Evolutionary conservation across 2,888 invertebrate genomes (phyloP).

Genomic region (Drosophila vallismaia): DNA sequence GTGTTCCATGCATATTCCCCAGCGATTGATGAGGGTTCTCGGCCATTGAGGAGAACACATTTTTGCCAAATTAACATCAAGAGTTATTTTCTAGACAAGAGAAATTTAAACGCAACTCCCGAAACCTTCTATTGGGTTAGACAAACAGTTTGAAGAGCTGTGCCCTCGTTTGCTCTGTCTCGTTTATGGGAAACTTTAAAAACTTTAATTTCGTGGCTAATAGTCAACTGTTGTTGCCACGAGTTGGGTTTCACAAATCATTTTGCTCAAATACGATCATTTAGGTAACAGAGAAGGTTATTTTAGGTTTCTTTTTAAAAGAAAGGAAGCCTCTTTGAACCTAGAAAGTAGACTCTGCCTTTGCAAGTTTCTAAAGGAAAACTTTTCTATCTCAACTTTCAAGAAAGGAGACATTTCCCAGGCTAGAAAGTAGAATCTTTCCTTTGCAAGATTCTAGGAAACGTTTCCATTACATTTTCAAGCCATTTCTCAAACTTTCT

Average conservation of each 20-base stretch:
- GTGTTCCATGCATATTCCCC: constrained; percentile 45
- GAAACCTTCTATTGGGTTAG: constrained; percentile 19
- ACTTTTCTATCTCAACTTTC: too few species aligned
- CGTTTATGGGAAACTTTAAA: constrained; percentile 16
- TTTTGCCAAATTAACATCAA: constrained; percentile 66
- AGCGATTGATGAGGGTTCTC: constrained; percentile 63
- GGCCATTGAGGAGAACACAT: constrained; percentile 51
- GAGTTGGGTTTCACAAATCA: constrained; percentile 35
- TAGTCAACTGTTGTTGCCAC: constrained; percentile 22
- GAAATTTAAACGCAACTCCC: constrained; percentile 23
- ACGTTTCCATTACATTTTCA: too few species aligned
- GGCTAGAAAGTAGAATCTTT: too few species aligned
- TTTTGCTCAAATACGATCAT: constrained; percentile 49
- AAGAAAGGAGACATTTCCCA: too few species aligned
- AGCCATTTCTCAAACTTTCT: too few species aligned
- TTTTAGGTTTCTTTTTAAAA: too few species aligned
- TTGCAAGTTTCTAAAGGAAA: too few species aligned
- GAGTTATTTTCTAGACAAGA: constrained; percentile 51
- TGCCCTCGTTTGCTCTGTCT: constrained; percentile 22
- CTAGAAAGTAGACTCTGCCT: too few species aligned
- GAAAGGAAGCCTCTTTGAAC: not conserved
- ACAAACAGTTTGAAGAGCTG: constrained; percentile 16
- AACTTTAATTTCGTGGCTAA: constrained; percentile 18
- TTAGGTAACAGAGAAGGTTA: constrained; percentile 3
- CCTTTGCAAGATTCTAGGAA: too few species aligned